Evolutionary conservation across 1,140 invertebrate species (phyloP).

Genomic region (Tetragnatha versicolor): DNA sequence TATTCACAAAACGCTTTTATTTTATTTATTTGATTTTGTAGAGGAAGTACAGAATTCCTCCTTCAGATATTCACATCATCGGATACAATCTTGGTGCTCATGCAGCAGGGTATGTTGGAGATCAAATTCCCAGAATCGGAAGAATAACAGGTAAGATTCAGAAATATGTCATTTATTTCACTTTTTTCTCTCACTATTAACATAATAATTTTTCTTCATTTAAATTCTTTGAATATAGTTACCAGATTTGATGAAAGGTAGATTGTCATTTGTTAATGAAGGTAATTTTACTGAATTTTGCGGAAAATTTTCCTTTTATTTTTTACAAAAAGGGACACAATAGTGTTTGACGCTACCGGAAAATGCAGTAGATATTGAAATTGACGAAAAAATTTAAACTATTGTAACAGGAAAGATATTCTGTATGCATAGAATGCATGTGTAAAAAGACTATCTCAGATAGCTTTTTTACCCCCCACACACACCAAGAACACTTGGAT

Average conservation of each 20-base stretch:
- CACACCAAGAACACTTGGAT: too few species aligned
- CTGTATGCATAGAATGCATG: too few species aligned
- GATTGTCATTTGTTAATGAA: too few species aligned
- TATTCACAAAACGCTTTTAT: too few species aligned
- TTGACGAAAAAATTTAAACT: too few species aligned
- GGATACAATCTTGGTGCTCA: constrained; percentile 67
- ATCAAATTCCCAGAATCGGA: constrained; percentile 60
- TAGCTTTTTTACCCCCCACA: too few species aligned
- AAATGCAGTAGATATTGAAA: too few species aligned
- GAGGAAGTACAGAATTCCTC: constrained; percentile 57
- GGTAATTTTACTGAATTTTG: too few species aligned
- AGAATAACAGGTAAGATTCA: constrained; percentile 66
- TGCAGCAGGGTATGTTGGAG: constrained; percentile 64
- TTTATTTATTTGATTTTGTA: constrained; percentile 4
- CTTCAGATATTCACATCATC: constrained; percentile 62
- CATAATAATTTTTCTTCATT: neutral
- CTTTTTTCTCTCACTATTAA: neutral
- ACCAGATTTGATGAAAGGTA: neutral
- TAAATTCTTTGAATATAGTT: neutral
- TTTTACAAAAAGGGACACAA: neutral
- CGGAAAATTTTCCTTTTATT: neutral
- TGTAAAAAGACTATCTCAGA: too few species aligned
- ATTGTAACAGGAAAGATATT: too few species aligned
- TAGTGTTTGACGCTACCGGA: neutral
- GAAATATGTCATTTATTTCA: neutral